Percentiles rank a stretch among this genome's conserved stretches.
These are phyloP conservation scores for Takifugu rubripes DNA, from an alignment of 2,797 vertebrate genomes.

Conservation along the genomic window DNA sequence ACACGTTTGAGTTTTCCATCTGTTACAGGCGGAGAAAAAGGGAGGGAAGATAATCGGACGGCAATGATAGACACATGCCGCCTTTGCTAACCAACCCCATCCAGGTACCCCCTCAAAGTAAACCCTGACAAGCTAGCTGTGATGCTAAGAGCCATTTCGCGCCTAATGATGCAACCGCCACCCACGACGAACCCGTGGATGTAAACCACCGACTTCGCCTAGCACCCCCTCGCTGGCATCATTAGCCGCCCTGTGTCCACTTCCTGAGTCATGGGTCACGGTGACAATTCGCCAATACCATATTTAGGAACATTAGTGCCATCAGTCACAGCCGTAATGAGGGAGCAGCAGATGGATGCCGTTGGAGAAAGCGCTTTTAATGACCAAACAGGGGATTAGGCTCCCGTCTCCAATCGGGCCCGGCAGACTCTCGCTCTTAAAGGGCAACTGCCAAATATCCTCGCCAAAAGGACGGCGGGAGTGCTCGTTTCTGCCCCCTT, in stretches of 20 bases:
- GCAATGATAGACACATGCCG: constrained; percentile 35
- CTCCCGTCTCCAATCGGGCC: constrained; percentile 62
- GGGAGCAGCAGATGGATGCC: constrained; percentile 75
- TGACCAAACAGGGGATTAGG: constrained; percentile 70
- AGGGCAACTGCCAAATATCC: constrained; percentile 68
- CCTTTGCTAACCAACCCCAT: no score
- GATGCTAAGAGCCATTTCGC: constrained; percentile 26
- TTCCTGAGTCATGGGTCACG: constrained; percentile 69
- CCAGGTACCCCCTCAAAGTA: not conserved
- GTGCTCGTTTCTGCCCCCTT: constrained; percentile 48
- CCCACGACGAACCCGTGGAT: constrained; percentile 39
- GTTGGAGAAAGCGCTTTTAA: constrained; percentile 72
- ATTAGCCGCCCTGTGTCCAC: constrained; percentile 68
- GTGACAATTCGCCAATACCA: constrained; percentile 64
- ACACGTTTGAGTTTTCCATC: constrained; percentile 53
- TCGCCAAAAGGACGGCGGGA: constrained; percentile 64
- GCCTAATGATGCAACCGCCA: constrained; percentile 53
- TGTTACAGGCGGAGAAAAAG: constrained; percentile 37
- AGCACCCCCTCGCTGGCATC: constrained; percentile 56
- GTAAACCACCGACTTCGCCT: constrained; percentile 40
- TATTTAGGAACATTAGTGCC: constrained; percentile 72
- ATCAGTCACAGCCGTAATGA: constrained; percentile 74
- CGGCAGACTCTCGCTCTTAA: constrained; percentile 67
- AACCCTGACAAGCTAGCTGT: not conserved
- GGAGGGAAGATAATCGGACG: not conserved